phyloP scores from a whole-genome alignment of 2,113 vertebrate species.

The Chlorodrepanis virens region DNA sequence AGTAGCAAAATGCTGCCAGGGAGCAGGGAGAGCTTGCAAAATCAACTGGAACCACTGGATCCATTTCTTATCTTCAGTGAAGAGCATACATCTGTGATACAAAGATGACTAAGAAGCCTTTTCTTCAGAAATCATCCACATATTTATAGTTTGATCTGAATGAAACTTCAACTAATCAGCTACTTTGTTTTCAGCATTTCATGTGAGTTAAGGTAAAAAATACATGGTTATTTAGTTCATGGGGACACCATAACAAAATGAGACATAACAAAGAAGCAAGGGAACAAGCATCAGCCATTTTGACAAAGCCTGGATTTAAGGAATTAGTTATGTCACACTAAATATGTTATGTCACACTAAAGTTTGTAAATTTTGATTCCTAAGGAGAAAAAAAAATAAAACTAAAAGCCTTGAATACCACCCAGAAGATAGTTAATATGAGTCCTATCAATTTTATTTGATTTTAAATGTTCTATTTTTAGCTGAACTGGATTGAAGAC shows the following conservation, averaged over 20 bases:
- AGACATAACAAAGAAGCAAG: background rate
- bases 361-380: background rate
- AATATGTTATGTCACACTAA: background rate
- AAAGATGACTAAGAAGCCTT: accelerated
- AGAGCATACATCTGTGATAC: background rate
- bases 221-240: background rate
- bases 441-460: background rate
- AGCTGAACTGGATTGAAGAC: background rate
- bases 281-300: background rate
- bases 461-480: background rate
- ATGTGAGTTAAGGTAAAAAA: background rate
- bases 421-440: background rate
- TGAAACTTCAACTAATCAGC: background rate
- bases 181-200: background rate
- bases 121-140: background rate
- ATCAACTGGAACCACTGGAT: background rate
- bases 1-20: background rate
- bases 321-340: background rate
- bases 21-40: background rate
- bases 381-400: background rate
- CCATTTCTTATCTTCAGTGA: background rate
- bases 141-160: background rate
- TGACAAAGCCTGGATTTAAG: background rate
- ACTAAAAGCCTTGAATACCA: accelerated
- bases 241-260: background rate